These are phyloP conservation scores for Cyprinus carpio DNA, from an alignment of 2,113 vertebrate species.

Conservation along the genomic window DNA sequence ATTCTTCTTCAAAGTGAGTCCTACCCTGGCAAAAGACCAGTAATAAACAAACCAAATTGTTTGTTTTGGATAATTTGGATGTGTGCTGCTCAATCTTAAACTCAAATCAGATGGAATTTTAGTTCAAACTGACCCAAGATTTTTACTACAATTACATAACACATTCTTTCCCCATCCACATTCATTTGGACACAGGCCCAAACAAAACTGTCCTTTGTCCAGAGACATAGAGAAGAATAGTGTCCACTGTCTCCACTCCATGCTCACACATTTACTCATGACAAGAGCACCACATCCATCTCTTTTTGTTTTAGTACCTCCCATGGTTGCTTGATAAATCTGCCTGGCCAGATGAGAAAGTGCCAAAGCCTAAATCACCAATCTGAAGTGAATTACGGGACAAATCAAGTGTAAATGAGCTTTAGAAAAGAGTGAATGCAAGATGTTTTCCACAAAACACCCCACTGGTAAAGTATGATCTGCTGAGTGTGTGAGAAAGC, in stretches of 20 bases:
- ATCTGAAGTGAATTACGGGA: constrained; percentile 32
- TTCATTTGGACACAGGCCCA: background rate
- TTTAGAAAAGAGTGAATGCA: background rate
- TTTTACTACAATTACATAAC: constrained; percentile 14
- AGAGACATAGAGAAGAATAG: constrained; percentile 10
- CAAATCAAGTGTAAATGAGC: constrained; percentile 33
- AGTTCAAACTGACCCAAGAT: background rate
- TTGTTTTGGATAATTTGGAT: background rate
- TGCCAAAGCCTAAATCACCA: constrained; percentile 44
- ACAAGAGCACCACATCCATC: constrained; percentile 15
- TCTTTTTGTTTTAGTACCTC: constrained; percentile 38
- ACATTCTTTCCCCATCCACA: constrained; percentile 26
- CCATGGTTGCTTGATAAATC: constrained; percentile 17
- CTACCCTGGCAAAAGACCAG: background rate
- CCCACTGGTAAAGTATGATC: background rate
- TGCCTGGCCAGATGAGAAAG: constrained; percentile 39
- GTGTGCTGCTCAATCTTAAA: background rate
- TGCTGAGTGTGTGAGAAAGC: constrained; percentile 10
- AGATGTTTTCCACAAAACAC: background rate
- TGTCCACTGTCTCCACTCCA: constrained; percentile 2
- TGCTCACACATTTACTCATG: constrained; percentile 1
- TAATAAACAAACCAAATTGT: constrained; percentile 7
- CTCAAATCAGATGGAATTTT: background rate
- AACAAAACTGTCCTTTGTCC: constrained; percentile 1
- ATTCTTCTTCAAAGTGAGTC: background rate